Evolutionary conservation across 1,140 invertebrate species (phyloP).

Genomic region (Bemisia tabaci): DNA sequence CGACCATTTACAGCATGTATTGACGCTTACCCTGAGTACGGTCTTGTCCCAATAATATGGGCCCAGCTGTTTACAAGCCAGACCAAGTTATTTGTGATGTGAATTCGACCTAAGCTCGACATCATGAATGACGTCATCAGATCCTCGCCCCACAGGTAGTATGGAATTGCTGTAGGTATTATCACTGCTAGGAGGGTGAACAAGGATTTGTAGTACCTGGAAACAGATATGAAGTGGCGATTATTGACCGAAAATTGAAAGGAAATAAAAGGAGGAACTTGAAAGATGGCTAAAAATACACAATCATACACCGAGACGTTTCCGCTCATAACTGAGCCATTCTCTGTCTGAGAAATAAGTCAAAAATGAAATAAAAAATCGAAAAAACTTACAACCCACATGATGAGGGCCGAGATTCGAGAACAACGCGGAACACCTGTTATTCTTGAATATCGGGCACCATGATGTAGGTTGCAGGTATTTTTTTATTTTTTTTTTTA

Average conservation of each 20-base stretch:
- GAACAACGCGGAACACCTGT: too few species aligned
- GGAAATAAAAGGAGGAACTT: background rate
- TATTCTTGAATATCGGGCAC: background rate
- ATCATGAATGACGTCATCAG: slow-evolving; percentile 22
- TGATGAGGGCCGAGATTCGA: too few species aligned
- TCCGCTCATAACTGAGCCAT: background rate
- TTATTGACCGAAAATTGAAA: background rate
- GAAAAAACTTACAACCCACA: background rate
- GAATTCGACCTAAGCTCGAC: slow-evolving; percentile 31
- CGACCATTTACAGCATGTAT: too few species aligned
- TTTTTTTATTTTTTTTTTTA: background rate
- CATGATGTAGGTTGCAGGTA: background rate
- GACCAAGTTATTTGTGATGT: slow-evolving; percentile 44
- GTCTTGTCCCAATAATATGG: slow-evolving; percentile 47
- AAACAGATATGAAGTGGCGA: slow-evolving; percentile 23
- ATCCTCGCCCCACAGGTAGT: slow-evolving; percentile 40
- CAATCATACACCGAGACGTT: background rate
- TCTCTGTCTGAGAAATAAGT: background rate
- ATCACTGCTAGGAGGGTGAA: slow-evolving; percentile 48
- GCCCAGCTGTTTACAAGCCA: slow-evolving; percentile 61
- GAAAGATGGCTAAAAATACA: background rate
- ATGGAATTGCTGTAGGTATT: slow-evolving; percentile 41
- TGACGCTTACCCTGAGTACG: slow-evolving; percentile 50
- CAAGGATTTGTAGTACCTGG: slow-evolving; percentile 51
- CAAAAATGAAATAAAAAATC: background rate